Base-by-base conservation (phyloP, 2,888 invertebrate genomes). In the Standfussiana lucernea region DNA sequence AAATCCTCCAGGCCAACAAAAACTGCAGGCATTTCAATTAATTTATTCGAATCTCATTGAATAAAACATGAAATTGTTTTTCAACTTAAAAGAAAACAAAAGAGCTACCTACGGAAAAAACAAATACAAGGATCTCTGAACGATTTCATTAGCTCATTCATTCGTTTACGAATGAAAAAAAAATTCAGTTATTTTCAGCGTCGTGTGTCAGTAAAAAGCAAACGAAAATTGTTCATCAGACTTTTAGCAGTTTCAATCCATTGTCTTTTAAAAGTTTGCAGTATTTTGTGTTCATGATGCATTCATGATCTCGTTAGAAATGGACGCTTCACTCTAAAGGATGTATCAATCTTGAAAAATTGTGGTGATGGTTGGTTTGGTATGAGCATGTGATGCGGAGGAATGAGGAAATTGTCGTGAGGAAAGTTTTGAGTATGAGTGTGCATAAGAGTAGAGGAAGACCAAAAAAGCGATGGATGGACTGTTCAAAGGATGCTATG, bases 71-170 rank as follows among this genome's bases (percentile, higher is more conserved):
- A 37, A 45, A 45, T 62, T 21, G 0, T 62, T 79, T 45, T 35
- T 77, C 71, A 10, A 68, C 4, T 11, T n/a, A 47, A 47, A 35
- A 42, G 32, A 37, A 62, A 62, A 77, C 32, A 68, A 47, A 47
- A 66, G 8, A 32, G 37, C 18, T 18, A 11, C 2, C 18, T 18
- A 11, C 2, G 6, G 6, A 40, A 42, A 42, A 77, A 2, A 50
- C 35, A 61, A 61, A 79, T n/a, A 21, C 15, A 15, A 42, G 0
- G 8, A 64, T n/a, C 18, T 28, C 45, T 37, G 42, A 69, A 70
- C 42, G 61, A 32, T 70, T 77, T 37, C 8, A 37, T 45, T 45
- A 37, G 47, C 10, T 64, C 21, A 32, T 24, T 77, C 28, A 59
- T 50, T 72, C 32, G n/a, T 56, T 79, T 53, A 40, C 11, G 24